phyloP scores from a whole-genome alignment of 2,113 vertebrate genomes.

The Grammomys dolichurus region DNA sequence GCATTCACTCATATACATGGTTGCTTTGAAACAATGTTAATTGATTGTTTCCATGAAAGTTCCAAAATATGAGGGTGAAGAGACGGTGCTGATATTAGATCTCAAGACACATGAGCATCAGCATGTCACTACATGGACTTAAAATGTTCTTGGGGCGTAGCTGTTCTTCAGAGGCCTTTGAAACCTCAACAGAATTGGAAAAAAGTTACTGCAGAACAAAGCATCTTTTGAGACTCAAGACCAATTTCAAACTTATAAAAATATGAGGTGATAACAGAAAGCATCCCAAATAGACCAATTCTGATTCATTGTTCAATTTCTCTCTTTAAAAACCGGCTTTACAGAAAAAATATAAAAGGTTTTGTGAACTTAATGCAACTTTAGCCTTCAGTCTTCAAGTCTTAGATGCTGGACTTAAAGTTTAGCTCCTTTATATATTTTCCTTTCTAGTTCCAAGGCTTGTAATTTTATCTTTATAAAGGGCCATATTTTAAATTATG shows the following conservation, averaged over 20 bases:
- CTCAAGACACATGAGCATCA: constrained; percentile 74
- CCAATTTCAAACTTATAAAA: constrained; percentile 81
- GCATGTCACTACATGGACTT: constrained; percentile 78
- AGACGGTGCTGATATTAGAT: constrained; percentile 61
- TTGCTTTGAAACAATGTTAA: constrained; percentile 75
- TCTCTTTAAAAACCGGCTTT: constrained; percentile 80
- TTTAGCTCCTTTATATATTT: neutral
- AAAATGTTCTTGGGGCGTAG: constrained; percentile 29
- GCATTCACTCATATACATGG: constrained; percentile 82
- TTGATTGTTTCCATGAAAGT: constrained; percentile 49
- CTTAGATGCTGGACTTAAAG: constrained; percentile 68
- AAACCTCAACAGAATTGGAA: constrained; percentile 70
- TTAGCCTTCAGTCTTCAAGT: constrained; percentile 78
- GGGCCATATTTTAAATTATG: neutral
- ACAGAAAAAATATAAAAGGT: constrained; percentile 82
- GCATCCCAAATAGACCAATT: constrained; percentile 81
- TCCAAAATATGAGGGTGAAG: constrained; percentile 59
- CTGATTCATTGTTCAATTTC: constrained; percentile 68
- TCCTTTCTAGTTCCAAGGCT: neutral
- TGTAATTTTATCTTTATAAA: neutral
- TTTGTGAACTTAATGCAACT: constrained; percentile 77
- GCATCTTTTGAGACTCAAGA: constrained; percentile 77
- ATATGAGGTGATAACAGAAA: constrained; percentile 77
- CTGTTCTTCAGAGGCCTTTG: constrained; percentile 77
- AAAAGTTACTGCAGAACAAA: constrained; percentile 76